A percentile compares a stretch with the other conserved stretches of the same genome.
Conservation (phyloP, 2,888 invertebrate species). For the Lepidocyrtoides sp. region DNA sequence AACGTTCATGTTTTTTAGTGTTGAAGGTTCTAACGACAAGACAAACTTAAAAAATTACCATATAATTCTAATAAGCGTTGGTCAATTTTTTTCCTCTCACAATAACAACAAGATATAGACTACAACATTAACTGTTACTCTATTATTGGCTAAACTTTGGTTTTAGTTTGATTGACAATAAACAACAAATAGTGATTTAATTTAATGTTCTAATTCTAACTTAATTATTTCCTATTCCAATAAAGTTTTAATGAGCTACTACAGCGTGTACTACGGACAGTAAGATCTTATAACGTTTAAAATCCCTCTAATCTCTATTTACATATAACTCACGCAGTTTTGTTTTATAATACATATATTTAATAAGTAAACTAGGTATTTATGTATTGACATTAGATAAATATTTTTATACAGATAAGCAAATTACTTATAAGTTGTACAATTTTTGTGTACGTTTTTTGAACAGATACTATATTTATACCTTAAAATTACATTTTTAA, state of each 20-base stretch:
- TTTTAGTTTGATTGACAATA: slow-evolving; percentile 54
- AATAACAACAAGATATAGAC: slow-evolving; percentile 19
- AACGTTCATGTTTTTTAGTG: no score
- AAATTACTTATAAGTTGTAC: slow-evolving; percentile 7
- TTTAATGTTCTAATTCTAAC: no score
- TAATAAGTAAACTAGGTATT: background rate
- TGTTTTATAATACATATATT: no score
- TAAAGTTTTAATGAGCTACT: background rate
- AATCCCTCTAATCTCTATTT: background rate
- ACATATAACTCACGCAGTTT: background rate
- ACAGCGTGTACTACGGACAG: slow-evolving; percentile 2
- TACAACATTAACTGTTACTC: no score
- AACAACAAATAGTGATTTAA: slow-evolving; percentile 21
- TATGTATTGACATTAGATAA: no score
- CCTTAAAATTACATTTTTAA: no score
- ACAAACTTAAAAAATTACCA: background rate
- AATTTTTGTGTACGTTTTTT: background rate
- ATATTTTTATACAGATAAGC: background rate
- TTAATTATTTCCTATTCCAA: no score
- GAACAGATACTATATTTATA: background rate
- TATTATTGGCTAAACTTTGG: slow-evolving; percentile 47
- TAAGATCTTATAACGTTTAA: background rate
- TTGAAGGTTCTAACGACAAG: background rate
- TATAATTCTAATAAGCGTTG: slow-evolving; percentile 75
- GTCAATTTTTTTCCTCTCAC: slow-evolving; percentile 67